These are phyloP conservation scores for Drosophila neoperkinsi DNA, from an alignment of 2,888 invertebrate genomes.

Conservation along the genomic window DNA sequence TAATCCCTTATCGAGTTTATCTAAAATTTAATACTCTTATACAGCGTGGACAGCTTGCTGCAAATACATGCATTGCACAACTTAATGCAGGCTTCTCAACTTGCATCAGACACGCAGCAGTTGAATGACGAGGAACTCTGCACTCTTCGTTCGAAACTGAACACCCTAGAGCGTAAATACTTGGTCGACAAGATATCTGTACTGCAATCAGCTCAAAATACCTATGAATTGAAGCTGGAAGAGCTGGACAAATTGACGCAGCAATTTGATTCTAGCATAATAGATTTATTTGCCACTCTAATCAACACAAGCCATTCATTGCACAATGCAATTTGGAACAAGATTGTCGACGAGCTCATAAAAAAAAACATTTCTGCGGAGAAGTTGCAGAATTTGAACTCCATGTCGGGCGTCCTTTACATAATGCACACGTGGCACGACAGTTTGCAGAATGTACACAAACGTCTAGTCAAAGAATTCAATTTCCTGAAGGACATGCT, in stretches of 20 bases:
- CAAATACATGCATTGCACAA: conserved; percentile 90
- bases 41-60: conserved; percentile 88
- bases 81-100: conserved; percentile 86
- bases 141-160: conserved; percentile 84
- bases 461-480: conserved; percentile 62
- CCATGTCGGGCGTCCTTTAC: conserved; percentile 60
- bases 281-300: conserved; percentile 55
- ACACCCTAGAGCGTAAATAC: conserved; percentile 87
- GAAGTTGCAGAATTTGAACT: conserved; percentile 49
- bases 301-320: conserved; percentile 36
- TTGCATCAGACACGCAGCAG: conserved; percentile 14
- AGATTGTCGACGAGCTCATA: conserved; percentile 74
- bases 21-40: not conserved
- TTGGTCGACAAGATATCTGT: conserved; percentile 82
- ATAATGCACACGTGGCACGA: conserved; percentile 77
- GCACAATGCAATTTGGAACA: conserved; percentile 64
- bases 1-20: not conserved
- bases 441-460: conserved; percentile 53
- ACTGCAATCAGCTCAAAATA: conserved; percentile 58
- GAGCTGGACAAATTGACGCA: conserved; percentile 20
- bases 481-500: conserved; percentile 67
- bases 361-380: conserved; percentile 39
- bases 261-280: conserved; percentile 16
- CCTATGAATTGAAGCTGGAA: conserved; percentile 46
- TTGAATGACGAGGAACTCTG: conserved; percentile 5